These are phyloP conservation scores for Notocelia uddmanniana DNA, from an alignment of 2,888 invertebrate genomes.

Conservation along the genomic window DNA sequence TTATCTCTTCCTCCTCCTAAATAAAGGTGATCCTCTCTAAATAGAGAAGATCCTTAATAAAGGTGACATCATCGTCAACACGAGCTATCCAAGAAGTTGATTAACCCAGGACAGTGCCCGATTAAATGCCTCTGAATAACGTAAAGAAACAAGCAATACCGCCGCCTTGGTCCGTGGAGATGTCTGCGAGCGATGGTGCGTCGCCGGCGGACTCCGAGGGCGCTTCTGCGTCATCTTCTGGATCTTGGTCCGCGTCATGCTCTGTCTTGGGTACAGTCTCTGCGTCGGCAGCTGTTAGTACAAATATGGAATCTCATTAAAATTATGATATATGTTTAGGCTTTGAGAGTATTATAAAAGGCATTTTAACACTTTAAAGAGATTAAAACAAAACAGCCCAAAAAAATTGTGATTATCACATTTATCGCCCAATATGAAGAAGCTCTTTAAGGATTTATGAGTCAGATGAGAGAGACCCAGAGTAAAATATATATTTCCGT, in stretches of 20 bases:
- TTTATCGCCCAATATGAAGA: no score
- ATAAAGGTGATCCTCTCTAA: no score
- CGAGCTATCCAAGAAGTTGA: neutral
- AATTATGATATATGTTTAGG: neutral
- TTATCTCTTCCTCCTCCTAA: no score
- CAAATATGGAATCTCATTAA: neutral
- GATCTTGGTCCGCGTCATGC: conserved; percentile 33
- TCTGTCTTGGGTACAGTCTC: conserved; percentile 47
- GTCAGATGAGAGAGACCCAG: no score
- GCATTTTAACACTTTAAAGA: no score
- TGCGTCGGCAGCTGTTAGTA: conserved; percentile 19
- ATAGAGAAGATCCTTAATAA: no score
- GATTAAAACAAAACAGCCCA: no score
- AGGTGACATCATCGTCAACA: neutral
- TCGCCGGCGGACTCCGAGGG: conserved; percentile 31
- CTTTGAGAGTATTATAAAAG: neutral
- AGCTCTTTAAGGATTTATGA: no score
- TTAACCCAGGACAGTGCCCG: no score
- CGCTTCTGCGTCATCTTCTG: conserved; percentile 25
- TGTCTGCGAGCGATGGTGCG: conserved; percentile 17
- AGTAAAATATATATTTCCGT: no score
- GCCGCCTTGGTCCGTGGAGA: conserved; percentile 7
- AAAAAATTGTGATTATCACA: no score
- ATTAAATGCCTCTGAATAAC: neutral
- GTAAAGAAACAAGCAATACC: conserved; percentile 5